These are phyloP conservation scores for Glandiceps talaboti DNA, from an alignment of 53 echinoderm and acorn worm genomes.

Conservation along the genomic window DNA sequence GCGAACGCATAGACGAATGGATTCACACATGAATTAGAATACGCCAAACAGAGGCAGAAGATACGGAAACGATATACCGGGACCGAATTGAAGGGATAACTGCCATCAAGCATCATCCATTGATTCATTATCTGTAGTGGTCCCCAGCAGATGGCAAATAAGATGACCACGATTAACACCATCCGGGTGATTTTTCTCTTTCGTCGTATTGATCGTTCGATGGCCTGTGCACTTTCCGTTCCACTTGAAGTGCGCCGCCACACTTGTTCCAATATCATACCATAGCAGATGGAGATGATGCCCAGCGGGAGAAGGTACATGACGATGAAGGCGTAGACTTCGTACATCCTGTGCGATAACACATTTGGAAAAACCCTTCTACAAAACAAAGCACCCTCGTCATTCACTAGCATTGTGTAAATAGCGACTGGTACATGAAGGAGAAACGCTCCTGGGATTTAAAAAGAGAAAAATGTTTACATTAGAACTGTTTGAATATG, in stretches of 20 bases:
- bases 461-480: too few species aligned
- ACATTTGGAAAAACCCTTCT: not conserved
- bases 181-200: constrained; percentile 94
- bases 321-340: constrained; percentile 26
- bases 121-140: constrained; percentile 43
- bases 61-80: not conserved
- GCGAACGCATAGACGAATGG: constrained; percentile 81
- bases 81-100: not conserved
- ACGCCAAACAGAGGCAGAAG: constrained; percentile 38
- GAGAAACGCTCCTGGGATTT: constrained; percentile 47
- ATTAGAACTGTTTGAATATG: too few species aligned
- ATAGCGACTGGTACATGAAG: constrained; percentile 71
- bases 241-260: constrained; percentile 86
- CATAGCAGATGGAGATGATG: constrained; percentile 71
- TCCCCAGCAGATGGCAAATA: constrained; percentile 92
- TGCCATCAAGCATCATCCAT: not conserved
- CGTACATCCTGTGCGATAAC: not conserved
- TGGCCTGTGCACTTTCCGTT: constrained; percentile 96
- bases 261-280: constrained; percentile 75
- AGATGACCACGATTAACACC: constrained; percentile 87
- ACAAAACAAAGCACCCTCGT: not conserved
- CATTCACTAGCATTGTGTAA: constrained; percentile 8
- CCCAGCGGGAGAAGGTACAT: constrained; percentile 69
- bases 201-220: constrained; percentile 63
- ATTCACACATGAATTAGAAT: constrained; percentile 64